Evolutionary conservation across 1,140 invertebrate species (phyloP), one percentile per base, ranked within the genome.

Genomic region (Calliopsis andreniformis): DNA sequence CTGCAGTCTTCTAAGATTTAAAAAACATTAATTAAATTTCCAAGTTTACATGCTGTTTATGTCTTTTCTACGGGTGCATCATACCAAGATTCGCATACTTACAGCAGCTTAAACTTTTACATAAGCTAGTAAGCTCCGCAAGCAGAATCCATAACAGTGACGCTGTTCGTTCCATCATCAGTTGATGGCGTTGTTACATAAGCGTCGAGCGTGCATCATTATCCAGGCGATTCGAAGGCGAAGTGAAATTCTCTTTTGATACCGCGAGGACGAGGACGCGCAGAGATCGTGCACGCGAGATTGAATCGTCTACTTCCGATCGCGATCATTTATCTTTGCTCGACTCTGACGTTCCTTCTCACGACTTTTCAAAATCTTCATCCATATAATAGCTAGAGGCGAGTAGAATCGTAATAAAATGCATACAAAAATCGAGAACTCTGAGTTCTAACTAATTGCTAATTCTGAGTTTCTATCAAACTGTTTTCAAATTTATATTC

Each of bases 121-220:
- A 75, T 89, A 89, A 90, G 81, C 63, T 28, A 3, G 10, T 59
- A 58, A 86, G 77, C 79, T 76, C 58, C 58, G 73, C 73, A 88
- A 90, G 80, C 82, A 87, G 87, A 90, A 90, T 87, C 87, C 86
- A 53, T 81, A 87, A 80, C 79, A 86, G 75, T 89, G 88, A 61
- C 30, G 63, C 20, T 7, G 49, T 47, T 68, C 45, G 42, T 61
- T 64, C 28, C 53, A 69, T 53, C 43, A 75, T 78, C 51, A 32
- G 49, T 53, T 39, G 68, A 80, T 79, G 32, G 23, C 25, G n/a
- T 18, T 12, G 23, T 84, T 84, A 58, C 61, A 32, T 80, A 83
- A 84, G 61, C 66, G 10, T 23, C 18, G 16, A 78, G 30, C 28
- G 28, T 20, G 25, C 58, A 47, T 47, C 64, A 49, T 83, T 82